These are phyloP conservation scores for Suricata suricatta DNA, from an alignment of 2,113 vertebrate species.

Conservation along the genomic window DNA sequence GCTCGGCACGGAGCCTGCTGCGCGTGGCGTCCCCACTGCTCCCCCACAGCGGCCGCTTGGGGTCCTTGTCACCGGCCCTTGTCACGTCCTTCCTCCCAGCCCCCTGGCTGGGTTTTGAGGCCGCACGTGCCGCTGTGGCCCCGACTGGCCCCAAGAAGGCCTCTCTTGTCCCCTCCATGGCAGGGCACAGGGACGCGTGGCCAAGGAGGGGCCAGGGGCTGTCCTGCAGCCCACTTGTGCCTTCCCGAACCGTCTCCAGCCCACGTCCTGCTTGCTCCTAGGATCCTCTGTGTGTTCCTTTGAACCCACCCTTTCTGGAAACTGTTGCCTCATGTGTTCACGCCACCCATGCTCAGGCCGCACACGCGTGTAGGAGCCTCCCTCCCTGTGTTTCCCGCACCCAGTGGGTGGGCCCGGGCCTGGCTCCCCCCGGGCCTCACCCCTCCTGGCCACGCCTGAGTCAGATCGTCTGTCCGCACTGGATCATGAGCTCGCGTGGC, in stretches of 20 bases:
- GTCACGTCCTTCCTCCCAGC: background rate
- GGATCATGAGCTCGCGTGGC: background rate
- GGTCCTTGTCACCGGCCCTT: background rate
- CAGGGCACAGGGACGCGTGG: accelerated
- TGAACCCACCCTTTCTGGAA: background rate
- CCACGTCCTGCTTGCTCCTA: background rate
- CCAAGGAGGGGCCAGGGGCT: background rate
- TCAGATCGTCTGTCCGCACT: background rate
- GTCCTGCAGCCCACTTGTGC: background rate
- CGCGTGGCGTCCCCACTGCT: too few relatives aligned
- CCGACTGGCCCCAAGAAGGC: too few relatives aligned
- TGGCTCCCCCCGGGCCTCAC: background rate
- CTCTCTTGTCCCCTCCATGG: accelerated
- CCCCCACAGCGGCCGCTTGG: accelerated
- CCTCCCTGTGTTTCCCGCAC: background rate
- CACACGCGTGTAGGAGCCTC: background rate
- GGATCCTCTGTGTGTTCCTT: background rate
- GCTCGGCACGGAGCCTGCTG: background rate
- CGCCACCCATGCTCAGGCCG: accelerated
- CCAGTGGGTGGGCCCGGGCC: background rate
- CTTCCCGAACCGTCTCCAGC: background rate
- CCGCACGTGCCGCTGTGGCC: background rate
- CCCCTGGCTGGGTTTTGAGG: background rate
- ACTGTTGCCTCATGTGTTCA: background rate
- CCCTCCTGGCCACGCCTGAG: too few relatives aligned